These are phyloP conservation scores for Cactoblastis cactorum DNA, from an alignment of 2,888 invertebrate species.

Conservation along the genomic window DNA sequence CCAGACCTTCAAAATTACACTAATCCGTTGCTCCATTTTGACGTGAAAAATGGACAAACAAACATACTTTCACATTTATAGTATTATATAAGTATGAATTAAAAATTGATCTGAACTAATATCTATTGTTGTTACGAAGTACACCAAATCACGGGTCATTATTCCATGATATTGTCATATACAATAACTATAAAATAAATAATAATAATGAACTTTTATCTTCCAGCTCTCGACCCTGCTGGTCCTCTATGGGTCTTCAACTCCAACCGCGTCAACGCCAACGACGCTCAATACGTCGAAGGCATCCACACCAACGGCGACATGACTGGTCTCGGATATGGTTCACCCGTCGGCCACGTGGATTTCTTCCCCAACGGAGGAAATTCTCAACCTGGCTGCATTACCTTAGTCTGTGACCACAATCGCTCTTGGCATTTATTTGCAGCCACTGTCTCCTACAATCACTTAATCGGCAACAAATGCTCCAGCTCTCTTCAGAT, in stretches of 20 bases:
- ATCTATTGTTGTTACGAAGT: too few relatives aligned
- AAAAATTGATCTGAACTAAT: too few relatives aligned
- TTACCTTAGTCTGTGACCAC: slow-evolving; percentile 49
- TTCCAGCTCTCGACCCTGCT: slow-evolving; percentile 53
- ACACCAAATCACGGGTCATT: too few relatives aligned
- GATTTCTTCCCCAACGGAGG: slow-evolving; percentile 82
- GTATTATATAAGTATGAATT: too few relatives aligned
- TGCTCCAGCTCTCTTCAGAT: slow-evolving; percentile 45
- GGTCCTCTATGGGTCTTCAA: slow-evolving; percentile 51
- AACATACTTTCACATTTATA: too few relatives aligned
- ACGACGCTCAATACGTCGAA: slow-evolving; percentile 60
- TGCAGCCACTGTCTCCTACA: slow-evolving; percentile 44
- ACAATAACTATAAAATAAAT: too few relatives aligned
- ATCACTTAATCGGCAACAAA: slow-evolving; percentile 44
- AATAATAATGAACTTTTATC: too few relatives aligned
- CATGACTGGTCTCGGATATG: slow-evolving; percentile 63
- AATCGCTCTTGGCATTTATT: slow-evolving; percentile 56
- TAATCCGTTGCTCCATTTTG: too few relatives aligned
- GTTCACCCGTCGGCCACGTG: slow-evolving; percentile 65
- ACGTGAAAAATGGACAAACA: too few relatives aligned
- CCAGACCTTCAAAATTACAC: too few relatives aligned
- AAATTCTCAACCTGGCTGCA: slow-evolving; percentile 53
- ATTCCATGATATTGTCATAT: too few relatives aligned
- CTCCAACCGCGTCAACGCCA: slow-evolving; percentile 30
- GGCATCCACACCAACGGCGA: slow-evolving; percentile 68